A percentile compares a stretch with the other conserved stretches of the same genome.
Conservation (phyloP, 2,888 invertebrate species). For the Pristionchus japonicus region DNA sequence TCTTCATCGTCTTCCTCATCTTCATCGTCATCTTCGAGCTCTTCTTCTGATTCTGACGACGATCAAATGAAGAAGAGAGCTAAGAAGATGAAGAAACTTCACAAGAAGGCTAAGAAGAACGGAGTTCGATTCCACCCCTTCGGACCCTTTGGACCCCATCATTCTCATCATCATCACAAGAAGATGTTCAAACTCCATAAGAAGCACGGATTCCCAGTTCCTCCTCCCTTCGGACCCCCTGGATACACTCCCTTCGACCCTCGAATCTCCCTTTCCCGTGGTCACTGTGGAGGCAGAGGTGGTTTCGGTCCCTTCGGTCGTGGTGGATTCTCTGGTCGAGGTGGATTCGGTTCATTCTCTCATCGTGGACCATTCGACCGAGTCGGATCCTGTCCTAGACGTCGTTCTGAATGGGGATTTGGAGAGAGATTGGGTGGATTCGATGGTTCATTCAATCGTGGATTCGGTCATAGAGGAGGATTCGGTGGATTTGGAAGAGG, state of each 20-base stretch:
- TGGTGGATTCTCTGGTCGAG: conserved; percentile 12
- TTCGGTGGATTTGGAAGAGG: conserved; percentile 2
- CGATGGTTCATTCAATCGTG: not conserved
- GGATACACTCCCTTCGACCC: conserved; percentile 3
- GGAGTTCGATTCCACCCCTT: conserved; percentile 16
- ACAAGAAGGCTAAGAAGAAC: conserved; percentile 26
- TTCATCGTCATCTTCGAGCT: not conserved
- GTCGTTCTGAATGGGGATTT: not conserved
- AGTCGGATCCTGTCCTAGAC: not conserved
- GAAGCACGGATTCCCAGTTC: conserved; percentile 2
- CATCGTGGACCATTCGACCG: conserved; percentile 21
- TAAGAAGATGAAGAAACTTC: not conserved
- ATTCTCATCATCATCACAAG: conserved; percentile 19
- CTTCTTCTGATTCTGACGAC: not conserved
- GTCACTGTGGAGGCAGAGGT: not conserved
- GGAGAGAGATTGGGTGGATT: not conserved
- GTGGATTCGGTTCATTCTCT: conserved; percentile 24
- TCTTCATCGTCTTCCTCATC: not conserved
- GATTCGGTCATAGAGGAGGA: conserved; percentile 4
- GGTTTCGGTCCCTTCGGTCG: conserved; percentile 29
- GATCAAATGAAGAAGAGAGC: conserved; percentile 7
- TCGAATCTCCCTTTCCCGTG: not conserved
- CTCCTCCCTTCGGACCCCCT: conserved; percentile 26
- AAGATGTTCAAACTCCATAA: conserved; percentile 1
- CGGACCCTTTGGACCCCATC: not conserved